Evolutionary conservation across 2,113 vertebrate species (phyloP).

Genomic region (Elephantulus edwardii): DNA sequence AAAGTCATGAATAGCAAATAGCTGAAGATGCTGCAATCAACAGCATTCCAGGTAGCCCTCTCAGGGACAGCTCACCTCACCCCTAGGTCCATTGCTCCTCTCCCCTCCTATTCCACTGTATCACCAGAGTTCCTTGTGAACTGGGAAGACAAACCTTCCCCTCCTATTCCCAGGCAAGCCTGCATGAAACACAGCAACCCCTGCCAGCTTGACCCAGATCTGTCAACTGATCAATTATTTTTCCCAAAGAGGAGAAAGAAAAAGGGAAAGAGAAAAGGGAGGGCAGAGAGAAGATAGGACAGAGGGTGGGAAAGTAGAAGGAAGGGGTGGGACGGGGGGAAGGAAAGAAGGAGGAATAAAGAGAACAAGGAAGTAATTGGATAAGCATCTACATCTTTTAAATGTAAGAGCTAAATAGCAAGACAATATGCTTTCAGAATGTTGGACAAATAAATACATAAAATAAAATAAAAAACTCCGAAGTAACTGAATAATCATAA

Average conservation of each 20-base stretch:
- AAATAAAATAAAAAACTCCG: neutral
- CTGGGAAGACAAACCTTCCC: slow-evolving; percentile 28
- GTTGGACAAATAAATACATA: neutral
- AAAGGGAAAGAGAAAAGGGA: neutral
- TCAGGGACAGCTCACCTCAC: neutral
- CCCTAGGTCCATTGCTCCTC: rapidly evolving
- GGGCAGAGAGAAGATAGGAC: neutral
- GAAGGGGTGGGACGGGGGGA: neutral
- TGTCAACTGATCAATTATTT: slow-evolving; percentile 78
- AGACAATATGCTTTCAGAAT: neutral
- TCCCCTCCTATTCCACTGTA: neutral
- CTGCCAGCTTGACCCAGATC: slow-evolving; percentile 76
- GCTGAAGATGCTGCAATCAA: neutral
- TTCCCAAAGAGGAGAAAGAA: slow-evolving; percentile 49
- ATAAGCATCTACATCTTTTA: neutral
- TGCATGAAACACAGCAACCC: slow-evolving; percentile 43
- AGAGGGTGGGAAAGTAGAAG: neutral
- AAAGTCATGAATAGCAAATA: neutral
- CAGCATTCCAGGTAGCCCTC: neutral
- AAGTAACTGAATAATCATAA: neutral
- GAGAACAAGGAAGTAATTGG: neutral
- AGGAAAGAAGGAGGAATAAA: neutral
- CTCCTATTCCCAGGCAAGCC: slow-evolving; percentile 57
- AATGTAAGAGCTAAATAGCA: neutral
- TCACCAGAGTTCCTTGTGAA: neutral